Conservation (phyloP, 2,888 invertebrate species). For the Ophion slaviceki region DNA sequence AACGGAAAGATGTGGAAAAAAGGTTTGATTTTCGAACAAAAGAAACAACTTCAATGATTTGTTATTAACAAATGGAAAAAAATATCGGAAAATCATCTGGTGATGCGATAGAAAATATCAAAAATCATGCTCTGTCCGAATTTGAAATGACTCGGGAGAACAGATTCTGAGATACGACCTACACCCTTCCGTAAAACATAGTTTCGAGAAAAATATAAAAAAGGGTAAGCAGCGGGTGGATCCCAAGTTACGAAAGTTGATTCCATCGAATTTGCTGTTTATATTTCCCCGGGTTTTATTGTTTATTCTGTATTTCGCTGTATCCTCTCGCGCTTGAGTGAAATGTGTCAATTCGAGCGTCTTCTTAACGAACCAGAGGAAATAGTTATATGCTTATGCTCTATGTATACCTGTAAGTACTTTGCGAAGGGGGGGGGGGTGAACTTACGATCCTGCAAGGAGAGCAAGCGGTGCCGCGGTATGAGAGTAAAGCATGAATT, state of each 20-base stretch:
- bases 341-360: conserved; percentile 6
- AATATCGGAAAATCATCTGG: too few relatives aligned
- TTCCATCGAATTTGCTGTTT: not conserved
- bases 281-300: not conserved
- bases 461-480: conserved; percentile 18
- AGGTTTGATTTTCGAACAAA: too few relatives aligned
- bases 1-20: not conserved
- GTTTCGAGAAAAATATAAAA: too few relatives aligned
- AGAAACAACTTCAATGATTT: too few relatives aligned
- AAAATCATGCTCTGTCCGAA: too few relatives aligned
- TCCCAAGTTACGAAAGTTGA: too few relatives aligned
- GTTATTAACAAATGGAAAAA: too few relatives aligned
- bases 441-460: not conserved
- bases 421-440: not conserved
- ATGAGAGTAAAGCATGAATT: conserved; percentile 48
- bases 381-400: conserved; percentile 17
- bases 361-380: not conserved
- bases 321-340: not conserved
- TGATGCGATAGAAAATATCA: too few relatives aligned
- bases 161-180: too few relatives aligned
- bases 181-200: too few relatives aligned
- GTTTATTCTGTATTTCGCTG: not conserved
- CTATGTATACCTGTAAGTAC: not conserved
- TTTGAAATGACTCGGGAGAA: too few relatives aligned
- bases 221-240: too few relatives aligned